Evolutionary conservation across 2,888 invertebrate genomes (phyloP).

Genomic region (Leucophenga maculata): DNA sequence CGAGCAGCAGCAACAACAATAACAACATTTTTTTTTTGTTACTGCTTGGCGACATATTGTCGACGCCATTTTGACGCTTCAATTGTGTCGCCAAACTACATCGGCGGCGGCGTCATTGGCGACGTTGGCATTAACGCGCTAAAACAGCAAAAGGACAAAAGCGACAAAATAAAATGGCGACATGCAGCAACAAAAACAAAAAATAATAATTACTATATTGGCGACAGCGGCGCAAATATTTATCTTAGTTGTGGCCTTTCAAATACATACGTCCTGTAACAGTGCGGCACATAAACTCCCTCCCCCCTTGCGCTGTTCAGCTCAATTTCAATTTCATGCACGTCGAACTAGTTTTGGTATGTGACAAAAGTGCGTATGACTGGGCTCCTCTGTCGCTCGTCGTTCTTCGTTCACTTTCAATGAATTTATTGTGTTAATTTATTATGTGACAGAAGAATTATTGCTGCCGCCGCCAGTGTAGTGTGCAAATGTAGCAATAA

Average conservation of each 20-base stretch:
- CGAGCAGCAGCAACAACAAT: neutral
- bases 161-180: neutral
- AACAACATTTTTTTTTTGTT: slow-evolving; percentile 33
- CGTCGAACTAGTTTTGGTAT: neutral
- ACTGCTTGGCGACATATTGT: slow-evolving; percentile 64
- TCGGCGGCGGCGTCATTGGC: slow-evolving; percentile 33
- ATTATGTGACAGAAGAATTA: slow-evolving; percentile 59
- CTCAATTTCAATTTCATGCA: neutral
- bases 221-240: slow-evolving; percentile 16
- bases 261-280: neutral
- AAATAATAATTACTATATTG: neutral
- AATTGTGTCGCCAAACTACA: slow-evolving; percentile 49
- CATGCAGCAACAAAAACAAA: neutral
- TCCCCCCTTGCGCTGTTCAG: too few relatives aligned
- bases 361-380: slow-evolving; percentile 24
- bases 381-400: slow-evolving; percentile 9
- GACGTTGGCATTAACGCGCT: slow-evolving; percentile 27
- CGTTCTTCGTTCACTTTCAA: slow-evolving; percentile 20
- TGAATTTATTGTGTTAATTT: slow-evolving; percentile 68
- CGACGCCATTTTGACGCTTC: slow-evolving; percentile 67
- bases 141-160: slow-evolving; percentile 48
- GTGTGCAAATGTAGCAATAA: slow-evolving; percentile 50
- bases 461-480: too few relatives aligned
- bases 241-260: neutral
- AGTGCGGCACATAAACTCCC: too few relatives aligned